phyloP scores from a whole-genome alignment of 2,797 vertebrate species.

The Spatula clypeata region DNA sequence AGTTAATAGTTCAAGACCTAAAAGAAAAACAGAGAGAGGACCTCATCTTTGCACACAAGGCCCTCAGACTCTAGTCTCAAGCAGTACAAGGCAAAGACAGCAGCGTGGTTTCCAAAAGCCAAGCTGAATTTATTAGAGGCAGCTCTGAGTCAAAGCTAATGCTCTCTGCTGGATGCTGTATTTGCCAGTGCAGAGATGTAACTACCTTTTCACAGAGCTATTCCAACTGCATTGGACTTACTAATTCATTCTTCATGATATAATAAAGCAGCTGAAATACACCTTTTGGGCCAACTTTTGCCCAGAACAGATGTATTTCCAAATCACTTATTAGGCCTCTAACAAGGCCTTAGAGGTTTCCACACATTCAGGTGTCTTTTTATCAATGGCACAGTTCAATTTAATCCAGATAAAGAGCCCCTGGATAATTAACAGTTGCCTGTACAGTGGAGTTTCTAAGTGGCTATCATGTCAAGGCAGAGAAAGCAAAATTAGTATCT shows the following conservation, averaged over 20 bases:
- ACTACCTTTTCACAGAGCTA: background rate
- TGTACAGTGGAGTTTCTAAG: constrained; percentile 17
- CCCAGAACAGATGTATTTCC: constrained; percentile 66
- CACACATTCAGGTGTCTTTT: constrained; percentile 55
- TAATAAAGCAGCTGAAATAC: constrained; percentile 45
- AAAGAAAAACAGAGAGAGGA: background rate
- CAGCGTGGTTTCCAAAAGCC: background rate
- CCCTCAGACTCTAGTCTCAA: background rate
- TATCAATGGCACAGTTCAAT: constrained; percentile 54
- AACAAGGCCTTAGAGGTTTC: constrained; percentile 59
- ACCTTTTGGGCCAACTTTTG: constrained; percentile 53
- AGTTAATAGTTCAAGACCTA: background rate
- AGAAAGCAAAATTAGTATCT: background rate
- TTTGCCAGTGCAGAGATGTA: background rate
- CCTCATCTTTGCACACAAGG: accelerated
- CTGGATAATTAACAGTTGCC: constrained; percentile 39
- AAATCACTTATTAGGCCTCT: constrained; percentile 48
- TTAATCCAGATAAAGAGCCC: constrained; percentile 55
- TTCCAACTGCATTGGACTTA: background rate
- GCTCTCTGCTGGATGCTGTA: background rate
- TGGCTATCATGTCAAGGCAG: background rate
- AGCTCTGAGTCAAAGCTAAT: accelerated
- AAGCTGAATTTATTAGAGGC: background rate
- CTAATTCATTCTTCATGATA: constrained; percentile 33
- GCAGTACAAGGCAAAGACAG: background rate